These are phyloP conservation scores for Theonella swinhoei DNA, from an alignment of 37 sponge, comb jelly and placozoan genomes.

Conservation along the genomic window DNA sequence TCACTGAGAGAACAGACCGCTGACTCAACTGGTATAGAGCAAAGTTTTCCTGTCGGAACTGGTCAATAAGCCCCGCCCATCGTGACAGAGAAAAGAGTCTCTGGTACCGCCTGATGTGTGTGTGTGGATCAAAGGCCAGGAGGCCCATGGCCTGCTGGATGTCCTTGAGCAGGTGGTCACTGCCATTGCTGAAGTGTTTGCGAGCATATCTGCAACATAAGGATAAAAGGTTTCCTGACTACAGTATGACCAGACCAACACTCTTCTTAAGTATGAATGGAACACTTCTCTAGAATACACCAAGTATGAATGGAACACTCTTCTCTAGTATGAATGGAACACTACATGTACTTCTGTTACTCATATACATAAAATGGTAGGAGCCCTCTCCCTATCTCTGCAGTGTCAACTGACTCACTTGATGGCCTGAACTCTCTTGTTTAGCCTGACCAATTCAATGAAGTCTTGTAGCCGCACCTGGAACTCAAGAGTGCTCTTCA, in stretches of 20 bases:
- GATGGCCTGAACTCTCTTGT: conserved; percentile 81
- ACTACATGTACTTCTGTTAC: too few species aligned
- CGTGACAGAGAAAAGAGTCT: conserved; percentile 78
- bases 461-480: conserved; percentile 89
- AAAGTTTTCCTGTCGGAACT: conserved; percentile 90
- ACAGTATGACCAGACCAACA: too few species aligned
- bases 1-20: conserved; percentile 80
- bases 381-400: too few species aligned
- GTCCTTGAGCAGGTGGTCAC: conserved; percentile 55
- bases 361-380: too few species aligned
- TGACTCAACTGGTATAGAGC: conserved; percentile 81
- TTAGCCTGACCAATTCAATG: conserved; percentile 82
- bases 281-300: too few species aligned
- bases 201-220: conserved; percentile 75
- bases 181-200: conserved; percentile 74
- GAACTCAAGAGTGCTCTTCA: conserved; percentile 95
- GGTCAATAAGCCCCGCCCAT: conserved; percentile 86
- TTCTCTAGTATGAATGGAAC: too few species aligned
- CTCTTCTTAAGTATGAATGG: too few species aligned
- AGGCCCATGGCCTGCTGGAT: conserved; percentile 90
- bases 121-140: conserved; percentile 81
- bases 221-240: not conserved
- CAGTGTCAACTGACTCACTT: conserved; percentile 42
- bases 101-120: conserved; percentile 78
- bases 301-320: too few species aligned